These are phyloP conservation scores for Volucella bombylans DNA, from an alignment of 2,888 invertebrate genomes.

Conservation along the genomic window DNA sequence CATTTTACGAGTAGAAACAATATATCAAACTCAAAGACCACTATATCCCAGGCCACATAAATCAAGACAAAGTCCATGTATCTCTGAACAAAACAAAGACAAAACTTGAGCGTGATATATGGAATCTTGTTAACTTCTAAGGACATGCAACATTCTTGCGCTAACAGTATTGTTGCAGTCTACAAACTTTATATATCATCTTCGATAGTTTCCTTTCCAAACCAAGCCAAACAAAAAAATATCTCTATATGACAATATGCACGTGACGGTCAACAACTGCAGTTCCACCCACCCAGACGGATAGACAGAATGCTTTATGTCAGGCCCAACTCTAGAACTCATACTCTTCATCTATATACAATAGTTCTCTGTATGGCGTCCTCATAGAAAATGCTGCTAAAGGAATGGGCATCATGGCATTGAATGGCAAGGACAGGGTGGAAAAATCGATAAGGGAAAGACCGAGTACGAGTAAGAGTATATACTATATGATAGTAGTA, in stretches of 20 bases:
- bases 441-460: conserved; percentile 62
- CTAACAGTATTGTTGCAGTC: conserved; percentile 26
- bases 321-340: conserved; percentile 36
- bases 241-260: conserved; percentile 41
- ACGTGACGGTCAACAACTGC: conserved; percentile 58
- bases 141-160: conserved; percentile 37
- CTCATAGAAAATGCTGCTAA: conserved; percentile 40
- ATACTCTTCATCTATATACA: conserved; percentile 4
- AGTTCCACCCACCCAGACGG: conserved; percentile 36
- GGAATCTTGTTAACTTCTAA: conserved; percentile 23
- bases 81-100: no score
- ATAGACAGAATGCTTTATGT: conserved; percentile 22
- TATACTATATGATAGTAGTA: neutral
- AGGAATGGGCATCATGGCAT: conserved; percentile 51
- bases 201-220: conserved; percentile 13
- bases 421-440: conserved; percentile 64
- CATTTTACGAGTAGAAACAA: no score
- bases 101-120: no score
- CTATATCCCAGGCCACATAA: no score
- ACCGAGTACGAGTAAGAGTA: conserved; percentile 46
- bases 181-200: conserved; percentile 55
- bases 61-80: no score
- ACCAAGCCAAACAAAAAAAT: conserved; percentile 4
- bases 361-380: conserved; percentile 24
- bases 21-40: no score